Evolutionary conservation across 2,797 vertebrate genomes (phyloP), one percentile per base, ranked within the genome.

Genomic region (Tadarida brasiliensis): DNA sequence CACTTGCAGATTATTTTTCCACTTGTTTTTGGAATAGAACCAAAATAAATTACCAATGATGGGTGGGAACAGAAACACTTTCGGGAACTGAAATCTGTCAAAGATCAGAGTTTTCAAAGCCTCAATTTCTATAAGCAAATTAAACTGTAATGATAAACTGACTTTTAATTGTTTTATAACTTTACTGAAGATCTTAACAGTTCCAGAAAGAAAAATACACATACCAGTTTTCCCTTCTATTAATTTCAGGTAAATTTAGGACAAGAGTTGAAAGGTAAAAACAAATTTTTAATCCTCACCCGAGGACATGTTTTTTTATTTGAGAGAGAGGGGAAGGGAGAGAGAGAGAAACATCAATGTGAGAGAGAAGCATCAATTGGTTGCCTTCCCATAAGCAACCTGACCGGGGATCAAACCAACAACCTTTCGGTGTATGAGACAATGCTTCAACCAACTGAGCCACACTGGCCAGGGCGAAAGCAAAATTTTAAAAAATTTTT

Each of bases 401-500:
- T 22, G 20, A 57, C 56, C 20, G 20, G 20, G 20, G 20, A 57
- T 57, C 19, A 57, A 57, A 57, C 20, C 20, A 3, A 22, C 56
- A 22, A 57, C 56, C 3, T 7, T 57, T 57, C 2, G 20, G 56
- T 22, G 56, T 57, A 57, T 9, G 56, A 19, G 56, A 57, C 22
- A 20, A 57, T 22, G 20, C 56, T 57, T 22, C 20, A 57, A 57
- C 20, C 56, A 57, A 57, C 20, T 22, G 20, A 24, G 56, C 22
- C 56, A 57, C 56, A 24, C 56, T 57, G 20, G 56, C 56, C 56
- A 57, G 22, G 56, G 56, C 20, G 22, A 57, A 51, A 91, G 54
- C 51, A 93, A 92, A 82, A 80, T 47, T 85, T 93, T 73, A 95
- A 65, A 26, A 51, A 67, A 47, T 76, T 94, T 56, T 87, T 96